phyloP scores from a whole-genome alignment of 2,113 vertebrate genomes.

The Collichthys lucidus region DNA sequence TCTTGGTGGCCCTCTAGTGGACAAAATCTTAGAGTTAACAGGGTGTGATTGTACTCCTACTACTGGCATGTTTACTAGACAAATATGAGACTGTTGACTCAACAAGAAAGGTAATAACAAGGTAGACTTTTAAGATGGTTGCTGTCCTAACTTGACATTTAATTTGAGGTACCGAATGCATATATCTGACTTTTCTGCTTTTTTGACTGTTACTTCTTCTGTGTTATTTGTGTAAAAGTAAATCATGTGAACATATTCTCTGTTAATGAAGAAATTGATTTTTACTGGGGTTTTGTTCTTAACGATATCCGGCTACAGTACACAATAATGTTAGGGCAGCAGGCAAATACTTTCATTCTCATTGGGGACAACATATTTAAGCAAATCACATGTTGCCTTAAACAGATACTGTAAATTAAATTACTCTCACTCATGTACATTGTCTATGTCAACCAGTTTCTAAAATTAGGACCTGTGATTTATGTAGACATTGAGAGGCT shows the following conservation, averaged over 20 bases:
- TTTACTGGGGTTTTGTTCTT: not conserved
- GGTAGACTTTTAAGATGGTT: not conserved
- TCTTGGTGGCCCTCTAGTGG: constrained; percentile 56
- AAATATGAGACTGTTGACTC: not conserved
- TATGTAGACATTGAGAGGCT: not conserved
- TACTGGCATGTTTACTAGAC: not conserved
- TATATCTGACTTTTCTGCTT: not conserved
- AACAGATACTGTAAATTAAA: constrained; percentile 7
- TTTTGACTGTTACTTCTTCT: not conserved
- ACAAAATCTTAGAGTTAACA: not conserved
- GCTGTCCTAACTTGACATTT: not conserved
- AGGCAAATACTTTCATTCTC: not conserved
- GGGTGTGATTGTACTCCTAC: not conserved
- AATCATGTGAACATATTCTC: not conserved
- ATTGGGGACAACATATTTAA: not conserved
- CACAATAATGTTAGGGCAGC: not conserved
- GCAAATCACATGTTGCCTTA: constrained; percentile 11
- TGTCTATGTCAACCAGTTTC: not conserved
- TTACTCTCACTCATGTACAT: not conserved
- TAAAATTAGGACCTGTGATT: constrained; percentile 12
- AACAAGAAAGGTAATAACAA: not conserved
- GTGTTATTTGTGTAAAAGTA: not conserved
- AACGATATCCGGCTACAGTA: not conserved
- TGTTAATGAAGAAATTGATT: not conserved
- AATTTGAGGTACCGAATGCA: not conserved